Base-by-base conservation (phyloP, 2,797 vertebrate genomes). In the Menidia menidia region DNA sequence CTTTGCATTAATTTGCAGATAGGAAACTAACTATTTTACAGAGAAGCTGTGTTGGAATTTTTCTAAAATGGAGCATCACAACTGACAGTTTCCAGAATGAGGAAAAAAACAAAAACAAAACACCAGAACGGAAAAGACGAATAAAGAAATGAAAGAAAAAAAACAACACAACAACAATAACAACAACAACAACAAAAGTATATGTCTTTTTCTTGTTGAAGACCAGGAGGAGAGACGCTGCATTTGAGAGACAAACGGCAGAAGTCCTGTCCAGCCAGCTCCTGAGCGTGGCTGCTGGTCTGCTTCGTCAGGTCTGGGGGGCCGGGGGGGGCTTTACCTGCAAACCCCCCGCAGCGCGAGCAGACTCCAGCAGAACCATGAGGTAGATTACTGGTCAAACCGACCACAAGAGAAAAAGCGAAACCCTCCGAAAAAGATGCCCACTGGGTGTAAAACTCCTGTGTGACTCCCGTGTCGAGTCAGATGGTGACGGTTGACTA, bases 301-400 rank as follows among this genome's bases (percentile, higher is more conserved):
- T 94, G 94, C 87, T 85, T 88, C 87, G 92, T 96, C 96, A 94
- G 90, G 92, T 95, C 94, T 94, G 95, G 94, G 94, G 95, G 92
- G 93, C 25, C 25, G 25, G 95, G 93, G 83, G 96, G 30, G 96
- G 96, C 95, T 96, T 96, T 96, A 95, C 97, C 97, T 95, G 97
- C 97, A 97, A 93, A 97, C 96, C 97, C 94, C 93, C 51, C 25
- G 94, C 94, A 91, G 93, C 95, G 88, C 95, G 93, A 95, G 96
- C 95, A 93, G 91, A 93, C 92, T 95, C 77, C 63, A 62, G 85
- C 96, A 97, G 95, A 97, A 95, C 96, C 96, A 95, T 98, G 97
- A 99, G 97, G 97, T 99, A 99, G 97, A 98, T 98, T 96, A 95
- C 93, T 91, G 96, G 97, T 96, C 97, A 95, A 92, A 94, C 77